Percentiles rank a stretch among this genome's conserved stretches.
Evolutionary conservation across 2,113 vertebrate genomes (phyloP).

Genomic region (Ramphastos sulfuratus): DNA sequence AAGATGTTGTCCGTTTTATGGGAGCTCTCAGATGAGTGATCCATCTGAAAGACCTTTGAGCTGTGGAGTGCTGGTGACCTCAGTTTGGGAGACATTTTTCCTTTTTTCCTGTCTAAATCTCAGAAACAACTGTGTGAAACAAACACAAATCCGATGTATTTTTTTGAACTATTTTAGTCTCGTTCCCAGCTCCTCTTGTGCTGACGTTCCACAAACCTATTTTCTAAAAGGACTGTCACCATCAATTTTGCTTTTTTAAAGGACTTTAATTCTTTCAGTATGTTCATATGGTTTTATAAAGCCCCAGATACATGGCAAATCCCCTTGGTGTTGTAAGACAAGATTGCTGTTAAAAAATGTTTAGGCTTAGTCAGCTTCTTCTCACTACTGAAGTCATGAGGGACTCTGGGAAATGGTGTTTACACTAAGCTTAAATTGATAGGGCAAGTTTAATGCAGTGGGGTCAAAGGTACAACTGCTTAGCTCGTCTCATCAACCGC

Average conservation of each 20-base stretch:
- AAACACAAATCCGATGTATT: constrained; percentile 43
- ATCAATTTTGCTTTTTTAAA: constrained; percentile 82
- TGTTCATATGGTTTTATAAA: constrained; percentile 86
- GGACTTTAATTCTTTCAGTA: constrained; percentile 86
- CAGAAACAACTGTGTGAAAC: constrained; percentile 19
- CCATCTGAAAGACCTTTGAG: neutral
- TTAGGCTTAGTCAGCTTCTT: constrained; percentile 85
- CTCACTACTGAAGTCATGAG: constrained; percentile 80
- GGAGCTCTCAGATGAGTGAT: neutral
- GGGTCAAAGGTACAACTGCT: constrained; percentile 90
- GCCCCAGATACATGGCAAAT: constrained; percentile 81
- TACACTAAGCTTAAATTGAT: constrained; percentile 88
- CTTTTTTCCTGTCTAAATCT: neutral
- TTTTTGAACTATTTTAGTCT: constrained; percentile 40
- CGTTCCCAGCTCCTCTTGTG: constrained; percentile 37
- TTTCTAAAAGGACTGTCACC: constrained; percentile 81
- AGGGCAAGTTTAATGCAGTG: constrained; percentile 86
- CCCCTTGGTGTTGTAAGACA: constrained; percentile 89
- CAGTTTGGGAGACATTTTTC: neutral
- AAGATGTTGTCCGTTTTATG: neutral
- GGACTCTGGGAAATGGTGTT: constrained; percentile 86
- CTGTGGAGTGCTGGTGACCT: neutral
- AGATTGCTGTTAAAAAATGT: constrained; percentile 88
- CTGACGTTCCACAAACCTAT: constrained; percentile 70
- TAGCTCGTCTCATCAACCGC: constrained; percentile 87